Evolutionary conservation across 2,888 invertebrate genomes (phyloP), one percentile per base, ranked within the genome.

Genomic region (Tolmerus cingulatus): DNA sequence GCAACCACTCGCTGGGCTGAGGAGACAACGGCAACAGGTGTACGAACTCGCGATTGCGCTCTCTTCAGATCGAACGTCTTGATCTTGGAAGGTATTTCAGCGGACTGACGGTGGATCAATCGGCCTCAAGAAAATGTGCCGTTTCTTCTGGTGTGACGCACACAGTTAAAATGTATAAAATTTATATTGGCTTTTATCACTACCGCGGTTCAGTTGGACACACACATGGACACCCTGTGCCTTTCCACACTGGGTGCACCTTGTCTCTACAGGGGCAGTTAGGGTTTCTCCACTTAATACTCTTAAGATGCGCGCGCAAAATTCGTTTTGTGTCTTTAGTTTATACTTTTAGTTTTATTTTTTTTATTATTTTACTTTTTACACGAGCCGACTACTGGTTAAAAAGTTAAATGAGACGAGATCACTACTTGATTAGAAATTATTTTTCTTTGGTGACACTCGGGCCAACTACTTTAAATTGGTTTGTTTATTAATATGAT

Each of bases 401-500:
- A 23, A 46, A 46, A 51, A 57, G 43, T 76, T 76, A 37, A 76
- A 78, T 55, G 74, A 30, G 40, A 57, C 19, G 79, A 82, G 34
- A 43, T 51, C 87, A 46, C 34, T 46, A 85, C 74, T 82, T 84
- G 87, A 87, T 87, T 55, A 74, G 46, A 77, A 78, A 57, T 74
- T 43, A 82, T 82, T 51, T 74, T 66, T 74, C 43, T 77, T 78
- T 66, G 66, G 77, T 51, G 87, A 74, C 77, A 85, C 85, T 57
- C n/a, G 51, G 77, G 87, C 51, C 84, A 81, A 87, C 43, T 55
- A 74, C 19, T 77, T 57, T 88, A 85, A 88, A 88, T 87, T 88
- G 79, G 77, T 87, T 87, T 88, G 88, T 88, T 88, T 88, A 88
- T 88, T 88, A 86, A 88, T 87, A 88, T 87, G 88, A 88, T 88